Conservation (phyloP, 2,113 vertebrate genomes). For the Brachypodius melanocephalos region DNA sequence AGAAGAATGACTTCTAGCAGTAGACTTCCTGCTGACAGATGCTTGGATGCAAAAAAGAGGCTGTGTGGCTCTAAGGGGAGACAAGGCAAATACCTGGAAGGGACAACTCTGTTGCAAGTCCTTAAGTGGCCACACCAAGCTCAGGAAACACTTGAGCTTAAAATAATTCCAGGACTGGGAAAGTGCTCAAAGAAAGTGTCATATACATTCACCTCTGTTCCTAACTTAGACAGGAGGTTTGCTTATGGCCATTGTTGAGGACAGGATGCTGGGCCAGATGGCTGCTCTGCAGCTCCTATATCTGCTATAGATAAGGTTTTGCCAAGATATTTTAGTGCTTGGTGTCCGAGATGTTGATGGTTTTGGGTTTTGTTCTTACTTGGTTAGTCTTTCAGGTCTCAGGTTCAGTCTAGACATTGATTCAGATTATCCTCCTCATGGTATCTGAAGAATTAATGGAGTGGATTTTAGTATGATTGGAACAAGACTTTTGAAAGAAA, state of each 20-base stretch:
- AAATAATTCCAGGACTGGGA: constrained; percentile 3
- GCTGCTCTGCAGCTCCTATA: background rate
- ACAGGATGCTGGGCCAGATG: constrained; percentile 13
- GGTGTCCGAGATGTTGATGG: background rate
- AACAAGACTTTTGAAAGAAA: background rate
- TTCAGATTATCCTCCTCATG: background rate
- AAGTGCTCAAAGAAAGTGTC: background rate
- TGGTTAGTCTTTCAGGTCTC: background rate
- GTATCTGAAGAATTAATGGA: background rate
- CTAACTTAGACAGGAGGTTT: background rate
- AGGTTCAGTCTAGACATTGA: background rate
- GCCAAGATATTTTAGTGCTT: background rate
- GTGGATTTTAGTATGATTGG: background rate
- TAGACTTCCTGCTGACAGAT: background rate
- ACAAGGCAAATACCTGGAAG: background rate
- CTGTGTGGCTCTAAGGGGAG: background rate
- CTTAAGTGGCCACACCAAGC: background rate
- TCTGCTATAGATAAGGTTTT: background rate
- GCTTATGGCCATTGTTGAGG: background rate
- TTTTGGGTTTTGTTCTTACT: background rate
- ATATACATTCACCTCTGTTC: background rate
- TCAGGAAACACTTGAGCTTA: constrained; percentile 12
- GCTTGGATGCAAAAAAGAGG: background rate
- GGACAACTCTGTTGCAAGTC: background rate
- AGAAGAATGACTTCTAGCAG: background rate